A percentile compares a stretch with the other conserved stretches of the same genome.
These are phyloP conservation scores for Noctua pronuba DNA, from an alignment of 2,888 invertebrate genomes.

Conservation along the genomic window DNA sequence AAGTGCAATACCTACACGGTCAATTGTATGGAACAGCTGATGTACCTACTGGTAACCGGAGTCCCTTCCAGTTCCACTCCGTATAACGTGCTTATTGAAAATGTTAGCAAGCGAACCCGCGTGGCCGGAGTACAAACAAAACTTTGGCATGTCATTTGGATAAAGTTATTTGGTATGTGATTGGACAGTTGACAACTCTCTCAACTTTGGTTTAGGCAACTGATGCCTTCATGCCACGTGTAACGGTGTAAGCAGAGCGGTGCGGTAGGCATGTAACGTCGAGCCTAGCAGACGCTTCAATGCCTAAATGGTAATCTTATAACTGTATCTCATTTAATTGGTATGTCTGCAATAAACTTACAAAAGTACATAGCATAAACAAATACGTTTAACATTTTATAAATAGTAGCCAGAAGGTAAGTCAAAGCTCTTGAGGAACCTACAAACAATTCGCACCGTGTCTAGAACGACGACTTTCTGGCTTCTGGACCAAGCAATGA, in stretches of 20 bases:
- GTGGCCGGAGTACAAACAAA: not conserved
- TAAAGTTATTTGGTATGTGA: not conserved
- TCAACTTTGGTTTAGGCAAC: not conserved
- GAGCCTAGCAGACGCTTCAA: not conserved
- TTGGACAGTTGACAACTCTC: not conserved
- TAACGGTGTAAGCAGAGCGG: not conserved
- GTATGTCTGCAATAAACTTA: not conserved
- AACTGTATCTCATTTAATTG: not conserved
- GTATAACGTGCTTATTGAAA: not conserved
- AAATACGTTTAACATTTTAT: not conserved
- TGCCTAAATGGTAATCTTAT: not conserved
- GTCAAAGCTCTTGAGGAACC: not conserved
- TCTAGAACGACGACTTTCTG: not conserved
- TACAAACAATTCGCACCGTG: not conserved
- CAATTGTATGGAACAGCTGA: too few species aligned
- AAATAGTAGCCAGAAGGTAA: not conserved
- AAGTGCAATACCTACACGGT: too few species aligned
- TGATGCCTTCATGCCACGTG: not conserved
- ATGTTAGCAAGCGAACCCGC: not conserved
- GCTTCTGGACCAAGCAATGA: too few species aligned
- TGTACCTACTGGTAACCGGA: too few species aligned
- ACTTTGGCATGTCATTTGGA: not conserved
- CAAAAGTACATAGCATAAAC: not conserved
- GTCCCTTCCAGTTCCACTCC: too few species aligned
- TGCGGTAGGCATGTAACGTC: not conserved